phyloP scores from a whole-genome alignment of 1,140 invertebrate species.

The Plutomurus gul region DNA sequence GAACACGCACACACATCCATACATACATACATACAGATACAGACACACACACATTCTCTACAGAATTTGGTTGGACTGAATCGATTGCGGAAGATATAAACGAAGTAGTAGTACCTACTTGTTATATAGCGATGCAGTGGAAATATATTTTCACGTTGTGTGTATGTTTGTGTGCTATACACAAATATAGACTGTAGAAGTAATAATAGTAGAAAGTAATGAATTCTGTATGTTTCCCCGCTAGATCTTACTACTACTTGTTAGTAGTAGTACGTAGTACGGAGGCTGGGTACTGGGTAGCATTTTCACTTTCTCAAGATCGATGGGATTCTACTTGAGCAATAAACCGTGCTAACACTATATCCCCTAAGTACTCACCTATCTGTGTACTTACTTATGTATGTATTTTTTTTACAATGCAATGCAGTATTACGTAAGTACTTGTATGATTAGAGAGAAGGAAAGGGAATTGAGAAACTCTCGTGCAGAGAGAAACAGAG shows the following conservation, averaged over 20 bases:
- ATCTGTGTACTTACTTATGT: neutral
- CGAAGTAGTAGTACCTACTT: neutral
- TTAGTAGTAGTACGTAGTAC: neutral
- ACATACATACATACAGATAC: neutral
- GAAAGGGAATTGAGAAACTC: neutral
- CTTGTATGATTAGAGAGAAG: neutral
- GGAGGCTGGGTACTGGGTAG: no score
- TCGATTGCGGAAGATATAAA: conserved; percentile 15
- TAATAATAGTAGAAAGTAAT: no score
- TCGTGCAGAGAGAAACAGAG: no score
- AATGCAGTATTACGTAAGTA: neutral
- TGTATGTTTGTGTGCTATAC: no score
- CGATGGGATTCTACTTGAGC: neutral
- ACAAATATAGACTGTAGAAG: no score
- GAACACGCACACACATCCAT: neutral
- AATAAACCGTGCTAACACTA: conserved; percentile 1
- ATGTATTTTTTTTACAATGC: neutral
- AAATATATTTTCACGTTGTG: no score
- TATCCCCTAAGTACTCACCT: no score
- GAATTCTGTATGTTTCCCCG: neutral
- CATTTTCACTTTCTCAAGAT: neutral
- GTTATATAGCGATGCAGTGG: neutral
- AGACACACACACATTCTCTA: conserved; percentile 16
- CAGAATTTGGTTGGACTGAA: conserved; percentile 20
- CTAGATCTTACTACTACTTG: neutral